Base-by-base conservation (phyloP, 2,888 invertebrate species). In the Lasius fuliginosus region DNA sequence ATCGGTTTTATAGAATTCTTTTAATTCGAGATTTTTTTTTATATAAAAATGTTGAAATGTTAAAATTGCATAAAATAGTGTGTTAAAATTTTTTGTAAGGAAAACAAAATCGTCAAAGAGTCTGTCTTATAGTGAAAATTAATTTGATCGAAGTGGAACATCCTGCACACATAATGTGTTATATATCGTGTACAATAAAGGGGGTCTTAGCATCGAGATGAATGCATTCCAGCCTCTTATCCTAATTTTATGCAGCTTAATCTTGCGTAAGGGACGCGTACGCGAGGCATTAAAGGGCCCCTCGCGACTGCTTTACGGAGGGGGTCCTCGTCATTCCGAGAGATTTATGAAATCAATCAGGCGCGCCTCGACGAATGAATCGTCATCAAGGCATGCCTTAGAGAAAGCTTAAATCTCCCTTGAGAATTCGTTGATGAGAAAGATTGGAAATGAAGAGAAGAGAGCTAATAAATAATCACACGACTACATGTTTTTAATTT, bases 201-300 rank as follows among this genome's bases (percentile, higher is more conserved):
- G 40, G 40, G 30, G 42, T 27, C 36, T 81, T 18, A n/a, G 18
- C 23, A 49, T 62, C n/a, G 49, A 49, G 23, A 71, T 62, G 49
- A 58, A 65, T 75, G 79, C 87, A 87, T 90, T 87, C 88, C 83
- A 84, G 73, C 33, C 89, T 88, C 88, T 88, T 87, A 89, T 90
- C 86, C 89, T 79, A 88, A 89, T 89, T 89, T 87, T 79, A 68
- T 84, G 87, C 73, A 62, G 68, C 74, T 68, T 83, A 83, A 87
- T 86, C 84, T 84, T 77, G 81, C 82, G 84, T 85, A 82, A 88
- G 86, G 46, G 46, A 71, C 33, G 27, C 49, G 49, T 42, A 75
- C 79, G 81, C 64, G 69, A 73, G 65, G 76, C 85, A 82, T 89
- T 89, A 86, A 82, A 86, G 76, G 67, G 30, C 33, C 27, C 74